Evolutionary conservation across 2,797 vertebrate species (phyloP), one percentile per base, ranked within the genome.

Genomic region (Scolopax rusticola): DNA sequence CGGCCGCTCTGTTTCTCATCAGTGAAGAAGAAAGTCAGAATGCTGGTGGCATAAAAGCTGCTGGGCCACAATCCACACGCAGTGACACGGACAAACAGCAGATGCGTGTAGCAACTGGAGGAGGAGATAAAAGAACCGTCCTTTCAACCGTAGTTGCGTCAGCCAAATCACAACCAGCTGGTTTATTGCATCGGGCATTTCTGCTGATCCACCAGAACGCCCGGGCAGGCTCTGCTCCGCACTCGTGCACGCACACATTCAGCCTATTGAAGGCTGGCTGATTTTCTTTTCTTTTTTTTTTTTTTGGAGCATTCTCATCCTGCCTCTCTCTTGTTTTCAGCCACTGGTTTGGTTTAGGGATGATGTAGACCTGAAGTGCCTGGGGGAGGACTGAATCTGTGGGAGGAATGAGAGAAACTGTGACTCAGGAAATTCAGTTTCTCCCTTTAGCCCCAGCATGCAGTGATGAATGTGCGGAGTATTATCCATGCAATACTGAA

Each of bases 121-220:
- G 61, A 75, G 95, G 56, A 91, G 95, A 95, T 95, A 75, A 93
- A 96, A 93, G 87, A 74, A 0, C 76, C 13, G 2, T 92, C 94
- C 64, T 60, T 78, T 24, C 63, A 54, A 38, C 84, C 3, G 1
- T 24, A 15, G 33, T 88, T 92, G 92, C 30, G 24, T 95, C 95
- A 96, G 92, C 76, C 79, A 56, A 87, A 91, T 95, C 88, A 69
- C 94, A 91, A 70, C 89, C 92, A 69, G 95, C 95, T 96, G 94
- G 71, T 60, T 80, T 57, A 18, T 41, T 71, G 79, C 84, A 61
- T 36, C 0, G 65, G 79, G 77, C 65, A 21, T 78, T 96, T 92
- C 82, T 96, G 96, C 94, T 94, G 96, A 93, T 18, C 75, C 73
- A 4, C 82, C 87, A 28, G 71, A 25, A 15, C 0, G 21, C 82